phyloP scores from a whole-genome alignment of 2,888 invertebrate genomes.

The Catocala fraxini region DNA sequence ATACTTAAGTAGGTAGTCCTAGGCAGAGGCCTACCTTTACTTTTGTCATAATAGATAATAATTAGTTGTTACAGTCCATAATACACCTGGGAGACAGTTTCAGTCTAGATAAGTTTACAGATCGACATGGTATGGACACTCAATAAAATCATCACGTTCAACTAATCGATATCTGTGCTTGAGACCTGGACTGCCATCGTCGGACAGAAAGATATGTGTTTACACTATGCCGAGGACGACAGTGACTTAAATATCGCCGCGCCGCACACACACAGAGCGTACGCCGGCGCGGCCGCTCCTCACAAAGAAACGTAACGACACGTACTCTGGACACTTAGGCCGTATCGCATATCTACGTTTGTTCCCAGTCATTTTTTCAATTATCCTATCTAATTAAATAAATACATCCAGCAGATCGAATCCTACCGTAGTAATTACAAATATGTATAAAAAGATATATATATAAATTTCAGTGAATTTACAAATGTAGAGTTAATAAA shows the following conservation, averaged over 20 bases:
- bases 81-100: slow-evolving; percentile 37
- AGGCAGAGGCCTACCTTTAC: slow-evolving; percentile 57
- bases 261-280: slow-evolving; percentile 9
- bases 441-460: slow-evolving; percentile 86
- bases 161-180: slow-evolving; percentile 62
- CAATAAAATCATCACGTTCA: slow-evolving; percentile 59
- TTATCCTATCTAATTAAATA: slow-evolving; percentile 84
- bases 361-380: slow-evolving; percentile 84
- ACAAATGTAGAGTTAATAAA: slow-evolving; percentile 87
- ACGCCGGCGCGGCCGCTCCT: slow-evolving; percentile 28
- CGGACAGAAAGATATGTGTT: slow-evolving; percentile 77
- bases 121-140: slow-evolving; percentile 53
- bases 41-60: slow-evolving; percentile 47
- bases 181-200: slow-evolving; percentile 53
- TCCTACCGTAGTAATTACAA: slow-evolving; percentile 80
- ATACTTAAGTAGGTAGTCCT: slow-evolving; percentile 66
- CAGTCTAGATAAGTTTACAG: slow-evolving; percentile 56
- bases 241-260: slow-evolving; percentile 42
- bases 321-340: slow-evolving; percentile 73
- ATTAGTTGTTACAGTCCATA: slow-evolving; percentile 43
- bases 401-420: slow-evolving; percentile 80
- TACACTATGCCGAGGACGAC: slow-evolving; percentile 57
- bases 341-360: slow-evolving; percentile 78
- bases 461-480: slow-evolving; percentile 85
- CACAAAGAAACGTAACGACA: slow-evolving; percentile 55